Conservation (phyloP, 2,113 vertebrate genomes). For the Gallinago jamesoni region DNA sequence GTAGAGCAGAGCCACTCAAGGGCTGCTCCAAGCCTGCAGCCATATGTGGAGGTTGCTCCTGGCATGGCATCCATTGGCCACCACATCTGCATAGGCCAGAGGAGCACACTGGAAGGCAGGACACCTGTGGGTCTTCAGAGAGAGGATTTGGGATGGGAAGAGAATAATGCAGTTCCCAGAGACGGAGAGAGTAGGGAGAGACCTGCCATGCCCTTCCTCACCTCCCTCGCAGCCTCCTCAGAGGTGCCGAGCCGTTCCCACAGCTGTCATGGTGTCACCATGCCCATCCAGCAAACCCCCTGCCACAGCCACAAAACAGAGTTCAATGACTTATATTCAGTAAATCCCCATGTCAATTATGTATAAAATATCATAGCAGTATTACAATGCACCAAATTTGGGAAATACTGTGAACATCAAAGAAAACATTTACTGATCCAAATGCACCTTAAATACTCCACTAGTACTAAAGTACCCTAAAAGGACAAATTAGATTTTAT, state of each 20-base stretch:
- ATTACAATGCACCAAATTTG: not conserved
- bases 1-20: not conserved
- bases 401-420: not conserved
- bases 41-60: not conserved
- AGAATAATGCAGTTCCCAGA: not conserved
- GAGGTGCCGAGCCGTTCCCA: not conserved
- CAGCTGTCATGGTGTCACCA: accelerated
- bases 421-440: not conserved
- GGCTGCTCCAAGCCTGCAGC: not conserved
- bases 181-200: not conserved
- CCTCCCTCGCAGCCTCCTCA: not conserved
- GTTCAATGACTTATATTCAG: not conserved
- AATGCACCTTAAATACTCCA: not conserved
- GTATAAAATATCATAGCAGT: not conserved
- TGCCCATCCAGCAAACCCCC: not conserved
- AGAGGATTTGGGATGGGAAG: accelerated
- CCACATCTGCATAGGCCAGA: not conserved
- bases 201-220: not conserved
- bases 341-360: not conserved
- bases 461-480: not conserved
- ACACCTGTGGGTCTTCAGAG: not conserved
- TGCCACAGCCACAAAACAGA: not conserved
- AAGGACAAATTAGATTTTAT: not conserved
- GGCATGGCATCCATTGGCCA: accelerated
- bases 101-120: not conserved